These are phyloP conservation scores for Ostrea denselamellosa DNA, from an alignment of 1,140 invertebrate species.

Conservation along the genomic window DNA sequence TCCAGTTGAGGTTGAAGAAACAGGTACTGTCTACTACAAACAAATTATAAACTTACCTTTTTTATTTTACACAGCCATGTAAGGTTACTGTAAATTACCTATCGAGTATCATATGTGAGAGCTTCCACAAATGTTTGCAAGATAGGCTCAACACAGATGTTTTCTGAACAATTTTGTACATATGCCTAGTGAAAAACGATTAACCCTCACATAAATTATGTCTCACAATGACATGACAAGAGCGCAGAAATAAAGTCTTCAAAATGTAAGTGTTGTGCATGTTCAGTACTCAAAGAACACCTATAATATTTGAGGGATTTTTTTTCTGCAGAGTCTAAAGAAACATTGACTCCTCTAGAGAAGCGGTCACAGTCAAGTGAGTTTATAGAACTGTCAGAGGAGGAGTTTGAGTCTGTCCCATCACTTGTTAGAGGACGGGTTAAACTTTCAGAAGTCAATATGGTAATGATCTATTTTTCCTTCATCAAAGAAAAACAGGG, in stretches of 20 bases:
- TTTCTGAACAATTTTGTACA: too few species aligned
- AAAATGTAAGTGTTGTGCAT: too few species aligned
- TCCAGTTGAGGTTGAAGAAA: background rate
- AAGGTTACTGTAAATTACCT: too few species aligned
- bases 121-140: too few species aligned
- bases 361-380: constrained; percentile 57
- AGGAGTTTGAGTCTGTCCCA: constrained; percentile 73
- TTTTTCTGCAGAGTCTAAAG: constrained; percentile 22
- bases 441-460: constrained; percentile 73
- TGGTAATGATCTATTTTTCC: constrained; percentile 55
- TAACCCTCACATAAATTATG: too few species aligned
- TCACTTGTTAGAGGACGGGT: constrained; percentile 64
- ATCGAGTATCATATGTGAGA: too few species aligned
- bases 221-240: too few species aligned
- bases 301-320: background rate
- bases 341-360: constrained; percentile 42
- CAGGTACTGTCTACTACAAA: background rate
- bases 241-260: too few species aligned
- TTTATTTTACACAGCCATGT: too few species aligned
- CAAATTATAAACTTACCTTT: background rate
- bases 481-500: background rate
- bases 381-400: constrained; percentile 65
- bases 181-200: too few species aligned
- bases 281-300: too few species aligned
- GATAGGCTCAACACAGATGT: too few species aligned